Conservation (phyloP, 1,140 invertebrate species). For the Drosophila rhopaloa region DNA sequence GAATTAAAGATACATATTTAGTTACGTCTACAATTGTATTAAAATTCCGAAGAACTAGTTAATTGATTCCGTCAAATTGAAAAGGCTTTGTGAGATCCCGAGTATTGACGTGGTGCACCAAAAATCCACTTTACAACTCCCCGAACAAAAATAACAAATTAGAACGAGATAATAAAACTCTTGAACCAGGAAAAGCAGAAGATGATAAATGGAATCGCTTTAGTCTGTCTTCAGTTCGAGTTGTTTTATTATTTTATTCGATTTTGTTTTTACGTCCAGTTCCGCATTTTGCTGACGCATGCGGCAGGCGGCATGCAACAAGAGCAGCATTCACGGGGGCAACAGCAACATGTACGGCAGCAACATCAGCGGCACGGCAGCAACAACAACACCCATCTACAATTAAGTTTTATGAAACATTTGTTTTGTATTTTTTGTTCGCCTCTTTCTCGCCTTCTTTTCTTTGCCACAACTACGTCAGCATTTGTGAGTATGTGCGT, state of each 20-base stretch:
- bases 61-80: no score
- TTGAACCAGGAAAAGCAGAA: not conserved
- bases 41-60: no score
- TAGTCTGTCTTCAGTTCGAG: conserved; percentile 28
- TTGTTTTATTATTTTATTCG: conserved; percentile 13
- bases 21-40: no score
- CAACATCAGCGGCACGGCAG: not conserved
- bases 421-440: conserved; percentile 8
- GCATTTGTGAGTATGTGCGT: conserved; percentile 7
- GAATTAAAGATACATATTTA: no score
- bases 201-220: conserved; percentile 24
- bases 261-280: conserved; percentile 13
- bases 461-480: conserved; percentile 43
- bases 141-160: not conserved
- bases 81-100: not conserved
- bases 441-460: not conserved
- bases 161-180: not conserved
- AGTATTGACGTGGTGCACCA: not conserved
- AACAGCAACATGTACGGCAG: conserved; percentile 11
- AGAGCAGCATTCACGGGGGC: not conserved
- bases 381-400: conserved; percentile 21
- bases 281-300: conserved; percentile 49
- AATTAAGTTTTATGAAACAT: conserved; percentile 61
- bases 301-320: conserved; percentile 52
- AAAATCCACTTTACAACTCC: not conserved